A percentile compares a stretch with the other conserved stretches of the same genome.
Conservation (phyloP, 1,140 invertebrate genomes). For the Drosophila novamexicana region DNA sequence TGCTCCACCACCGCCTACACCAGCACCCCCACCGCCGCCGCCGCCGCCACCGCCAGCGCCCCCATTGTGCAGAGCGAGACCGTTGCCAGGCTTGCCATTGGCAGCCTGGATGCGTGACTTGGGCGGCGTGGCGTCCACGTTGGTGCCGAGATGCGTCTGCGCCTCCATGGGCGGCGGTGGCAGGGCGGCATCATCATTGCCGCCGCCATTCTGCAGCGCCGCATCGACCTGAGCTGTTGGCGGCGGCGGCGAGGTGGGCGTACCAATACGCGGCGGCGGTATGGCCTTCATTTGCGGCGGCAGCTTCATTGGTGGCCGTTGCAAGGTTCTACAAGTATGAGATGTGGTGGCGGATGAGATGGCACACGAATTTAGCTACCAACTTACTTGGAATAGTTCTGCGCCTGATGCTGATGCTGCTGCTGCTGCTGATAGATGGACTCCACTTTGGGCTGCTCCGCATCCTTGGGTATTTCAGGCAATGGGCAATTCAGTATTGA, state of each 20-base stretch:
- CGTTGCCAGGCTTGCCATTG: conserved; percentile 54
- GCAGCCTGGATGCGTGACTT: conserved; percentile 39
- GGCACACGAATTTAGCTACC: not conserved
- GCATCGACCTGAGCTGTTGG: conserved; percentile 49
- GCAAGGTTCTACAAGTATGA: conserved; percentile 65
- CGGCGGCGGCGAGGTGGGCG: conserved; percentile 77
- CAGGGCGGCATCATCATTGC: conserved; percentile 67
- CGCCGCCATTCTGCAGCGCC: conserved; percentile 44
- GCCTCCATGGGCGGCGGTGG: conserved; percentile 72
- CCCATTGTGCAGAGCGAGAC: conserved; percentile 66
- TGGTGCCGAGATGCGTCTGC: conserved; percentile 30
- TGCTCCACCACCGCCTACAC: not conserved
- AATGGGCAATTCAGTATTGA: conserved; percentile 83
- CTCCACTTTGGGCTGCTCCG: conserved; percentile 76
- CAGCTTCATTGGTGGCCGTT: conserved; percentile 83
- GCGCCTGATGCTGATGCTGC: conserved; percentile 38
- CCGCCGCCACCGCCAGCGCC: conserved; percentile 24
- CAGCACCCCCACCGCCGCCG: not conserved
- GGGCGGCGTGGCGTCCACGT: conserved; percentile 32
- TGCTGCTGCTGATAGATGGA: conserved; percentile 77
- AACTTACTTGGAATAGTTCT: conserved; percentile 83
- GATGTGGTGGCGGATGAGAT: not conserved
- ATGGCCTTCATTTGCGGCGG: conserved; percentile 84
- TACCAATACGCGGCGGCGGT: conserved; percentile 82
- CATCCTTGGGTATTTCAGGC: conserved; percentile 83